phyloP scores from a whole-genome alignment of 2,888 invertebrate species.

The Thalpophila matura region DNA sequence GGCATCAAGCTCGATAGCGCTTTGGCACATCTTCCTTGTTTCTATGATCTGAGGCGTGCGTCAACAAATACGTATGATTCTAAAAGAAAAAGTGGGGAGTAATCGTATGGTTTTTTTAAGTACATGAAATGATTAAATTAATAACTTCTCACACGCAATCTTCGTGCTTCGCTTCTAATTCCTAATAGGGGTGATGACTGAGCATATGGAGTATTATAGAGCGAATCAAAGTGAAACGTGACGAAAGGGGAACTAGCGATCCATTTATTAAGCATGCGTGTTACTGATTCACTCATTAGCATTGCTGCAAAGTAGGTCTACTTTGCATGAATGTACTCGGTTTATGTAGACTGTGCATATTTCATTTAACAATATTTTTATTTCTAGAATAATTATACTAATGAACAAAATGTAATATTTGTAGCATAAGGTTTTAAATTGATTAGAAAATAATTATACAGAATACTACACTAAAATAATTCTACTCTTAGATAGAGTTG shows the following conservation, averaged over 20 bases:
- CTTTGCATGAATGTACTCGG: neutral
- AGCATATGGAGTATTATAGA: conserved; percentile 20
- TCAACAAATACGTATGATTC: neutral
- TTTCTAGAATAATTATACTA: too few species aligned
- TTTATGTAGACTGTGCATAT: neutral
- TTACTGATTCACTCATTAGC: conserved; percentile 42
- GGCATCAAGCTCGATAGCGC: too few species aligned
- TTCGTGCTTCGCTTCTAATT: too few species aligned
- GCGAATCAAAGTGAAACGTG: conserved; percentile 42
- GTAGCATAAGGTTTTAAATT: too few species aligned
- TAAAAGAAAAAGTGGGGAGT: neutral
- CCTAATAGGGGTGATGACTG: conserved; percentile 36
- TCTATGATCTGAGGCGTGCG: too few species aligned
- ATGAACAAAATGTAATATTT: too few species aligned
- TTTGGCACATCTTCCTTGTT: too few species aligned
- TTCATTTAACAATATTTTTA: too few species aligned
- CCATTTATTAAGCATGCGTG: conserved; percentile 44
- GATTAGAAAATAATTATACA: too few species aligned
- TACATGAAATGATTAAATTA: conserved; percentile 23
- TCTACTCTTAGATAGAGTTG: too few species aligned
- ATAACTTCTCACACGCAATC: conserved; percentile 35
- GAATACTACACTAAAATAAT: too few species aligned
- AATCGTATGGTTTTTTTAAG: conserved; percentile 1
- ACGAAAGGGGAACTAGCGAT: conserved; percentile 43
- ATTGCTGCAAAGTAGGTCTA: conserved; percentile 8